Evolutionary conservation across 2,113 vertebrate species (phyloP).

Genomic region (Poecilia latipinna): DNA sequence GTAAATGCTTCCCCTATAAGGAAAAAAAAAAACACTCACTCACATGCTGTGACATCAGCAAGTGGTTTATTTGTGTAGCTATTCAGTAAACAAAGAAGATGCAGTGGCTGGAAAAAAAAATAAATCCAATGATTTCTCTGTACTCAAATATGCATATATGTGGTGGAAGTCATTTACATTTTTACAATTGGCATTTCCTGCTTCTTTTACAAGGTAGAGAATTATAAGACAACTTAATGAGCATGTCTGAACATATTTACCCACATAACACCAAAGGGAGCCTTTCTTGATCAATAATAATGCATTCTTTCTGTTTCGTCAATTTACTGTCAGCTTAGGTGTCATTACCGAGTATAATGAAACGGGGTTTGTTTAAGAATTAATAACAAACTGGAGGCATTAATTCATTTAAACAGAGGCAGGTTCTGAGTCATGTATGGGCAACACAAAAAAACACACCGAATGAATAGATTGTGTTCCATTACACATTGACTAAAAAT

Average conservation of each 20-base stretch:
- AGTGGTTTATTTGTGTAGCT: background rate
- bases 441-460: conserved; percentile 25
- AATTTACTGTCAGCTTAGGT: conserved; percentile 79
- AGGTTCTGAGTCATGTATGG: conserved; percentile 41
- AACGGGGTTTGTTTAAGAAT: conserved; percentile 72
- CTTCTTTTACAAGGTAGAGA: conserved; percentile 35
- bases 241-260: conserved; percentile 78
- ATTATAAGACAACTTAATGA: conserved; percentile 80
- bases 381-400: conserved; percentile 71
- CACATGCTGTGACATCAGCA: background rate
- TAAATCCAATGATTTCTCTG: background rate
- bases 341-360: conserved; percentile 79
- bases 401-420: conserved; percentile 59
- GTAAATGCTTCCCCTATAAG: conserved; percentile 23
- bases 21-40: conserved; percentile 10
- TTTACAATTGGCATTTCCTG: conserved; percentile 6
- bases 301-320: conserved; percentile 74
- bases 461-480: conserved; percentile 38
- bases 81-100: conserved; percentile 1
- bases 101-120: background rate
- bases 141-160: conserved; percentile 1
- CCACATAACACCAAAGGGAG: conserved; percentile 66
- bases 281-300: conserved; percentile 77
- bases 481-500: conserved; percentile 31
- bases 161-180: background rate